phyloP scores from a whole-genome alignment of 2,113 vertebrate genomes.

The Arenaria interpres region DNA sequence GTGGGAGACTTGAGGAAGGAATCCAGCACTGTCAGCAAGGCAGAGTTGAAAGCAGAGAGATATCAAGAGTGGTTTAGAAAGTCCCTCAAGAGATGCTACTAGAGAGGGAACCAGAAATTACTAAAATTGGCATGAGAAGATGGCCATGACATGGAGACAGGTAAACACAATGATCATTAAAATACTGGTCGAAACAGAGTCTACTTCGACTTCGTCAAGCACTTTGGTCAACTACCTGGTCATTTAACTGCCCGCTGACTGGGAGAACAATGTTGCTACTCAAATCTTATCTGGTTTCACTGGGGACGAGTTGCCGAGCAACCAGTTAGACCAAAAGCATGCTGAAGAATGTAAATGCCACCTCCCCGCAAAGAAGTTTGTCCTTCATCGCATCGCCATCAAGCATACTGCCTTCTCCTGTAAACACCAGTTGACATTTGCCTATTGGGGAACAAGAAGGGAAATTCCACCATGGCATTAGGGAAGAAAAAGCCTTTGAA shows the following conservation, averaged over 20 bases:
- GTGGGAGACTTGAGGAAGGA: neutral
- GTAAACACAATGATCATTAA: neutral
- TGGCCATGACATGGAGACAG: neutral
- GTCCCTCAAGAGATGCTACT: neutral
- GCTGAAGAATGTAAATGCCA: conserved; percentile 26
- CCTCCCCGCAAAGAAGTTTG: neutral
- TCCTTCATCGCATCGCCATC: neutral
- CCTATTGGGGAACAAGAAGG: neutral
- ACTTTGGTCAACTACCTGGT: neutral
- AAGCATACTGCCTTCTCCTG: neutral
- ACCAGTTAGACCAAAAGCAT: conserved; percentile 3
- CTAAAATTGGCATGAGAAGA: neutral
- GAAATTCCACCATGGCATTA: neutral
- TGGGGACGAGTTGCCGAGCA: conserved; percentile 13
- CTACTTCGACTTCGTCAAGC: neutral
- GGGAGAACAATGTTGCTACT: conserved; percentile 15
- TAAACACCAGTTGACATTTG: conserved; percentile 7
- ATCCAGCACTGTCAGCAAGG: neutral
- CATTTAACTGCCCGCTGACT: neutral
- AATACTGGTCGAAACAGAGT: neutral
- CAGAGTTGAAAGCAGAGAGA: neutral
- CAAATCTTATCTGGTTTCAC: conserved; percentile 46
- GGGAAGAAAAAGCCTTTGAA: neutral
- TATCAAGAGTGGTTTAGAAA: neutral
- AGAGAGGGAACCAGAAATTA: neutral